Evolutionary conservation across 2,113 vertebrate species (phyloP).

Genomic region (Microcebus tavaratra): DNA sequence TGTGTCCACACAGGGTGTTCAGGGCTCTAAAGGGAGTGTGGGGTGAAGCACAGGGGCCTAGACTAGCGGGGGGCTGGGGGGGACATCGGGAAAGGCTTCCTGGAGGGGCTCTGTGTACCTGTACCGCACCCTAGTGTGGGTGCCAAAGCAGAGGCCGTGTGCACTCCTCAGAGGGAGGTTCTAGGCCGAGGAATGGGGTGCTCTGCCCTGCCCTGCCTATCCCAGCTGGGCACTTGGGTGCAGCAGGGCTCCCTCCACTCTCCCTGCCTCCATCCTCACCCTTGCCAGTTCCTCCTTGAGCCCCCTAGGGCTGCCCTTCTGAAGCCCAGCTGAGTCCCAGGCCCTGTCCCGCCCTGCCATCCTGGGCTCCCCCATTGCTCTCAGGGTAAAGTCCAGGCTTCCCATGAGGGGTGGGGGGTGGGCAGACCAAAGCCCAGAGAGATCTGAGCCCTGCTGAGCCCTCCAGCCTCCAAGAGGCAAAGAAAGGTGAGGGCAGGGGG

Average conservation of each 20-base stretch:
- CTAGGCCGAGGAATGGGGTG: neutral
- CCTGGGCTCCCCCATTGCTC: neutral
- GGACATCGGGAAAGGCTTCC: neutral
- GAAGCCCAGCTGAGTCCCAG: neutral
- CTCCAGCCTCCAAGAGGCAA: neutral
- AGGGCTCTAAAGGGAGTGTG: neutral
- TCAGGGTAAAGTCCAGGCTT: neutral
- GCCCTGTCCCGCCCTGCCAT: neutral
- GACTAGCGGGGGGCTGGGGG: too few species aligned
- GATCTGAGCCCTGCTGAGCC: neutral
- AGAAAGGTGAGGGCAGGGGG: slow-evolving; percentile 4
- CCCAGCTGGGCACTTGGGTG: fast-evolving
- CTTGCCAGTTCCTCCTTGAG: neutral
- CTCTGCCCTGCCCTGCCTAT: too few species aligned
- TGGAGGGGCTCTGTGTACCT: neutral
- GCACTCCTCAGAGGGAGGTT: neutral
- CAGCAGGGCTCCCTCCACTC: neutral
- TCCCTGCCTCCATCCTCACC: neutral
- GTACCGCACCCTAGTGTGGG: neutral
- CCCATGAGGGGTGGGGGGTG: neutral
- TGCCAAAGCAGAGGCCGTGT: too few species aligned
- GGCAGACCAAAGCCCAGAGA: neutral
- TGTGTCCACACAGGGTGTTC: neutral
- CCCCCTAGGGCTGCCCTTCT: neutral
- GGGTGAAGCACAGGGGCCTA: neutral